phyloP scores from a whole-genome alignment of 2,888 invertebrate species.

The Leptinotarsa rubiginosa region DNA sequence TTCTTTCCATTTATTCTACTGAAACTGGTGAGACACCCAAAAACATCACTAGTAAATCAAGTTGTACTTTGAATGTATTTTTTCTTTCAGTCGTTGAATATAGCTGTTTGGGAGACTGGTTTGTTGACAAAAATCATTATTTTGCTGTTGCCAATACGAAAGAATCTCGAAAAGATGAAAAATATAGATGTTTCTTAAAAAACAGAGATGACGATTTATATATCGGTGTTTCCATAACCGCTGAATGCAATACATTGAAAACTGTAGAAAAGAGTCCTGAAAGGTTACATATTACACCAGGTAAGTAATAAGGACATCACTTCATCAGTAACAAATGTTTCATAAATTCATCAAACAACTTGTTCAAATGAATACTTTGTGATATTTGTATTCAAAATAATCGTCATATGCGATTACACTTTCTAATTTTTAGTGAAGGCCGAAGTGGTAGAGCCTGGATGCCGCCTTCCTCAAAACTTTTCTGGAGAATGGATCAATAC shows the following conservation, averaged over 20 bases:
- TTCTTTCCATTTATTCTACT: too few relatives aligned
- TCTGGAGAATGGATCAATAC: conserved; percentile 97
- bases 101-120: conserved; percentile 95
- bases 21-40: too few relatives aligned
- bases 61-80: too few relatives aligned
- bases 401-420: too few relatives aligned
- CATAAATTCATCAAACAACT: background rate
- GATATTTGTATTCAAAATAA: too few relatives aligned
- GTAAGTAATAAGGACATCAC: conserved; percentile 62
- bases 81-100: conserved; percentile 80
- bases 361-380: background rate
- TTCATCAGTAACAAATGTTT: background rate
- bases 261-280: conserved; percentile 95
- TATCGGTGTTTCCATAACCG: conserved; percentile 92
- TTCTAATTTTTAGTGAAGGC: conserved; percentile 71
- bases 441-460: conserved; percentile 90
- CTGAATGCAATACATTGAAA: conserved; percentile 92
- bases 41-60: too few relatives aligned
- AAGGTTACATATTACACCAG: conserved; percentile 86
- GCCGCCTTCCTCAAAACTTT: conserved; percentile 93
- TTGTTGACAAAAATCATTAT: conserved; percentile 94
- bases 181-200: conserved; percentile 92
- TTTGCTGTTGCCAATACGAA: conserved; percentile 98
- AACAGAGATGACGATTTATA: conserved; percentile 94
- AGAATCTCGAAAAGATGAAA: conserved; percentile 94